Percentiles rank a stretch among this genome's conserved stretches.
Evolutionary conservation across 2,113 vertebrate genomes (phyloP).

Genomic region (Bostrychus sinensis): DNA sequence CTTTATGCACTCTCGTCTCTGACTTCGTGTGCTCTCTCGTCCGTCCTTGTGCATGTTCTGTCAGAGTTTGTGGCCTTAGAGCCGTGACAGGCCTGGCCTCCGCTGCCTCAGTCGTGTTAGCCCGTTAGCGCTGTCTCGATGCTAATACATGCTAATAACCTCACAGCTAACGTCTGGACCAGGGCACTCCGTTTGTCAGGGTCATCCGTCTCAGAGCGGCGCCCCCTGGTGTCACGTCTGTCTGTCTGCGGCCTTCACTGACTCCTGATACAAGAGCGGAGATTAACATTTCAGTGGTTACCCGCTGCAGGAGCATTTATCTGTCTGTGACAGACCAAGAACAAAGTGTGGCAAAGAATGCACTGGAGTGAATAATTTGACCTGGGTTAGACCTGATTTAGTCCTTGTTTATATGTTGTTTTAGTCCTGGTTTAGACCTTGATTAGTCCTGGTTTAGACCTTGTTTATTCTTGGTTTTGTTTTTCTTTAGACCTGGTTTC

Average conservation of each 20-base stretch:
- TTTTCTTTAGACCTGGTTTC: too few relatives aligned
- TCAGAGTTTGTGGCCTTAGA: conserved; percentile 14
- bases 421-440: too few relatives aligned
- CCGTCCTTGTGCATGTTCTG: too few relatives aligned
- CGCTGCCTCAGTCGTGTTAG: conserved; percentile 10
- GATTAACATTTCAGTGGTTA: conserved; percentile 19
- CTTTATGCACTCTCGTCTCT: too few relatives aligned
- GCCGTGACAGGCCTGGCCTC: background rate
- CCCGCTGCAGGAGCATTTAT: conserved; percentile 16
- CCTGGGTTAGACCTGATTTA: conserved; percentile 9
- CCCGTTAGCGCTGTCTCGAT: conserved; percentile 32
- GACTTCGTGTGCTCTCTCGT: too few relatives aligned
- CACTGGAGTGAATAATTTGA: conserved; percentile 16
- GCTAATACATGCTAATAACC: conserved; percentile 48
- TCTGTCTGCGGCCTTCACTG: conserved; percentile 18
- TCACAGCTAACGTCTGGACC: conserved; percentile 18
- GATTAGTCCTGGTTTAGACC: too few relatives aligned
- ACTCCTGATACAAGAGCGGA: conserved; percentile 20
- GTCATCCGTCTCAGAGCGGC: conserved; percentile 41
- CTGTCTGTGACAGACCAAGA: conserved; percentile 1
- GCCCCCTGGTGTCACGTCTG: conserved; percentile 1
- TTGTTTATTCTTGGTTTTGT: too few relatives aligned
- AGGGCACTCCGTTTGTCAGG: conserved; percentile 44
- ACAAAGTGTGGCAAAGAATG: background rate
- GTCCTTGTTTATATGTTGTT: too few relatives aligned